phyloP scores from a whole-genome alignment of 2,797 vertebrate species.

The Spatula clypeata region DNA sequence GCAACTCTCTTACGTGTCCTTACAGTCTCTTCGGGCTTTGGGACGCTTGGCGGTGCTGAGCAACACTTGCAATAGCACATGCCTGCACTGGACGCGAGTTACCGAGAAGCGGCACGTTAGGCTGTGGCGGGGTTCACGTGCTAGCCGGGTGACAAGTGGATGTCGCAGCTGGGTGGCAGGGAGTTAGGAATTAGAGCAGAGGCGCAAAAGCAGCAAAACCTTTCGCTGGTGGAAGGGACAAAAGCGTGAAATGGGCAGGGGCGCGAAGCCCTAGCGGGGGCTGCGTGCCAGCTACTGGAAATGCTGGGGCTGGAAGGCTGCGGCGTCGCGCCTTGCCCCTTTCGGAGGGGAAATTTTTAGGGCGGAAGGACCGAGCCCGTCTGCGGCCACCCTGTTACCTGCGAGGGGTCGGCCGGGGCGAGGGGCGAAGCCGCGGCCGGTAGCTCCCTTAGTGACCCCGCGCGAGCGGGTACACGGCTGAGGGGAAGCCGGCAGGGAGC shows the following conservation, averaged over 20 bases:
- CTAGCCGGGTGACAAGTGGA: background rate
- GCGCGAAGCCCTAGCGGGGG: fast-evolving
- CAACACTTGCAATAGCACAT: background rate
- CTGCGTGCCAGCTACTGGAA: too few species aligned
- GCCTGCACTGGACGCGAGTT: background rate
- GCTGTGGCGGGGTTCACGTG: background rate
- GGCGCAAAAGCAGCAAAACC: background rate
- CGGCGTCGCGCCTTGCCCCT: background rate
- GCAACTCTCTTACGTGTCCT: background rate
- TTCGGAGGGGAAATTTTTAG: background rate
- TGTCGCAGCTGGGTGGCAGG: background rate
- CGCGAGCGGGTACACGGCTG: background rate
- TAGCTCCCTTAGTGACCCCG: background rate
- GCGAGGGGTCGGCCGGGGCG: too few species aligned
- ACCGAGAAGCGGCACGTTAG: background rate
- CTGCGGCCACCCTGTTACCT: too few species aligned
- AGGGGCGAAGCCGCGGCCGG: background rate
- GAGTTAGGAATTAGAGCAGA: background rate
- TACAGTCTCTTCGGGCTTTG: background rate
- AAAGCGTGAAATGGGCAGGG: background rate
- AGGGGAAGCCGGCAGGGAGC: background rate
- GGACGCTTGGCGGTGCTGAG: background rate
- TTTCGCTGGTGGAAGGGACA: background rate
- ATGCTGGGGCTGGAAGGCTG: too few species aligned
- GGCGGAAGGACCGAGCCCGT: too few species aligned